Base-by-base conservation (phyloP, 1,140 invertebrate genomes). In the Ostrea edulis region DNA sequence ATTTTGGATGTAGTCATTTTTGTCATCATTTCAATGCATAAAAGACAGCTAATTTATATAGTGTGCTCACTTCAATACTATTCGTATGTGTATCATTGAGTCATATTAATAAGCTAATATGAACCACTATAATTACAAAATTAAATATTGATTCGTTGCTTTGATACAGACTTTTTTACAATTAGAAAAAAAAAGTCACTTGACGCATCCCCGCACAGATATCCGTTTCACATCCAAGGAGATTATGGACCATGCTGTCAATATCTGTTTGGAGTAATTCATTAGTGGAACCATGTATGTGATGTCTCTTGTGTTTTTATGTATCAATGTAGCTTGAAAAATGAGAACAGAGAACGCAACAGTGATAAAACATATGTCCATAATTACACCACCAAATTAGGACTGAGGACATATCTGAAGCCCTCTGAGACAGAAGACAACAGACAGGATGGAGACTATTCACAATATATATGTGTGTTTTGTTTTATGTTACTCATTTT, bases 141-240 rank as follows among this genome's bases (percentile, higher is more conserved):
- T 71, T 58, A 85, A 82, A 77, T 77, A 77, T 77, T 77, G 68
- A 77, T 77, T 44, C 11, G 2, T 62, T 17, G 14, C 55, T 62
- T 77, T 35, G 65, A 68, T 29, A 4, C 68, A 25, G 68, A 11
- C 20, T 71, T 29, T 77, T 25, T 29, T 35, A 29, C 55, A 20
- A 20, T 62, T 62, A 20, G 4, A 62, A 62, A 62, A n/a, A 62
- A 62, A 11, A 55, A 44, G 68, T 14, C 68, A 77, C 9, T 5
- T 29, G 9, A 77, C 25, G 11, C 29, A 77, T 77, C 68, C 7
- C 25, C 35, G 25, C 8, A 7, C 17, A 14, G 68, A 77, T 77
- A 29, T 77, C 68, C 35, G 12, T 25, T 77, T 35, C 4, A 35
- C 29, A 14, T 35, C 29, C 25, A 22, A 25, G n/a, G 58, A 29